Evolutionary conservation across 2,797 vertebrate species (phyloP).

Genomic region (Pangasius krempfi): DNA sequence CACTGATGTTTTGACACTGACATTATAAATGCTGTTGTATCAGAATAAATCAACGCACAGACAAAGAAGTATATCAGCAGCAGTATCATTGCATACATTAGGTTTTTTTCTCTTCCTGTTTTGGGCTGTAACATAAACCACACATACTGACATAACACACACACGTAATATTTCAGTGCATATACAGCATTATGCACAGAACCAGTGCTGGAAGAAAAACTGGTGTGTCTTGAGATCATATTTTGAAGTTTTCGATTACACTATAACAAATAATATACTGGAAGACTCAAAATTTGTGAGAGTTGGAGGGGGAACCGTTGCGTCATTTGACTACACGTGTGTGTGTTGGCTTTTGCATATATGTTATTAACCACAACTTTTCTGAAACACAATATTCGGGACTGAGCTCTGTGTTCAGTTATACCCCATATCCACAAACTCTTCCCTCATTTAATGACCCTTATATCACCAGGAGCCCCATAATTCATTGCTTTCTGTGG

Average conservation of each 20-base stretch:
- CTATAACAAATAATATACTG: slow-evolving; percentile 35
- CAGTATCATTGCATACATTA: slow-evolving; percentile 69
- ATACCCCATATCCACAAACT: background rate
- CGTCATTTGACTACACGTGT: slow-evolving; percentile 22
- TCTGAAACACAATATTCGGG: slow-evolving; percentile 13
- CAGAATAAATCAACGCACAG: slow-evolving; percentile 65
- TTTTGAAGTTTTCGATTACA: slow-evolving; percentile 54
- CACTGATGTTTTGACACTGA: slow-evolving; percentile 7
- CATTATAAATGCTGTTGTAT: slow-evolving; percentile 26
- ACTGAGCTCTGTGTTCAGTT: slow-evolving; percentile 11
- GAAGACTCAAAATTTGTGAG: slow-evolving; percentile 41
- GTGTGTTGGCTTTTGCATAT: slow-evolving; percentile 39
- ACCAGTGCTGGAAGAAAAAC: slow-evolving; percentile 65
- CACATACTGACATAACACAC: slow-evolving; percentile 65
- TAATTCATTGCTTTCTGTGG: slow-evolving; percentile 67
- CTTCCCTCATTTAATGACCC: slow-evolving; percentile 10
- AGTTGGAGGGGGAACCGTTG: slow-evolving; percentile 24
- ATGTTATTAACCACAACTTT: slow-evolving; percentile 23
- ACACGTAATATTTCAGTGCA: slow-evolving; percentile 71
- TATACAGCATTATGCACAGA: slow-evolving; percentile 73
- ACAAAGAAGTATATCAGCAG: slow-evolving; percentile 72
- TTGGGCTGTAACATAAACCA: slow-evolving; percentile 64
- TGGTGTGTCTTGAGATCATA: slow-evolving; percentile 63
- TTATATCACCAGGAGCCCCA: slow-evolving; percentile 36
- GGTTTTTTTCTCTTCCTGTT: slow-evolving; percentile 36